Base-by-base conservation (phyloP, 2,888 invertebrate species). In the Drepanosiphum platanoidis region DNA sequence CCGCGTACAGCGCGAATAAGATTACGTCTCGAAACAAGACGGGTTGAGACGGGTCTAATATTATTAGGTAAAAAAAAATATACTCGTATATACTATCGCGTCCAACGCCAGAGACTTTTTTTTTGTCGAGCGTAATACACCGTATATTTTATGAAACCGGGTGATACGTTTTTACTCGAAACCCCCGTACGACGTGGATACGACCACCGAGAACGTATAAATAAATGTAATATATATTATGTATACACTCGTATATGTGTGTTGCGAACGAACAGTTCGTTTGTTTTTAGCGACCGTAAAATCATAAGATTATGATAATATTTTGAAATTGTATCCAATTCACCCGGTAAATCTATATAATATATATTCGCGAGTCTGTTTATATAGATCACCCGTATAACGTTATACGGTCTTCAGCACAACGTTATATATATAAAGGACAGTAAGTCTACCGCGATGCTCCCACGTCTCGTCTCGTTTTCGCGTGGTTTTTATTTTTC, bases 261-360 rank as follows among this genome's bases (percentile, higher is more conserved):
- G 22, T 52, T 22, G 22, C 22, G 15, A 3, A 61, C 34, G 34
- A 15, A 34, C 22, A 15, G 52, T 13, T 75, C n/a, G 34, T 75
- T 75, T 75, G 52, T 58, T 75, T 58, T 58, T 75, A 75, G 34
- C 52, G 75, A 58, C 52, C 34, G 8, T 58, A 75, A 75, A 75
- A 52, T 58, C 34, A 15, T 75, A 75, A 52, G 52, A 75, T 75
- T 58, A 75, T 34, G 75, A 75, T 58, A 52, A 58, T 75, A 75
- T 75, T 75, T 58, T 8, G 52, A 58, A 75, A 75, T 75, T n/a
- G 75, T 52, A 52, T 58, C 75, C 52, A 75, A 75, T 75, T 75
- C 75, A 11, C 34, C 11, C n/a, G 13, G 27, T 61, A 61, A 61
- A 27, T 61, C 61, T 61, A 61, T 61, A 61, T n/a, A n/a, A 61